Base-by-base conservation (phyloP, 2,888 invertebrate genomes). In the Hirtodrosophila confusa region DNA sequence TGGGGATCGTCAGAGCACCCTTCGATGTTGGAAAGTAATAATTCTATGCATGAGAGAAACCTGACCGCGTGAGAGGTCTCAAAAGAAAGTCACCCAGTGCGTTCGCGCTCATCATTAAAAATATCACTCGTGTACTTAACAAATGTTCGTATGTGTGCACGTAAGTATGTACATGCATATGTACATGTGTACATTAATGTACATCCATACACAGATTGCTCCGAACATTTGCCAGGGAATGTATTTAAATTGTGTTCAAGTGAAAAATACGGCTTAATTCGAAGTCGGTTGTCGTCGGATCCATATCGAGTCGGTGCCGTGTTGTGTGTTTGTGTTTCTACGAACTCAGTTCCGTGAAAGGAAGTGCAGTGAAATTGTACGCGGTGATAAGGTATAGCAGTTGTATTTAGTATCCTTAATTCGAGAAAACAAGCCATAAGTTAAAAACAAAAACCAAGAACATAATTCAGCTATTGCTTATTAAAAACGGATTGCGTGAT, bases 201-300 rank as follows among this genome's bases (percentile, higher is more conserved):
- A 36, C 36, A 23, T 37, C 53, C 41, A 12, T 36, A n/a, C 45
- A 51, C 37, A 41, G 7, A 41, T 35, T 53, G 44, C 33, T 57
- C 41, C 29, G 29, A 47, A 31, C 36, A 35, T 31, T 7, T 12
- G 27, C 36, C 29, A 44, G 29, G 24, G 47, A 64, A 69, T 45
- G 84, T 83, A 83, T 86, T 88, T 88, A 83, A 83, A 83, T 66
- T 86, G 63, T 70, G 76, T 65, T 80, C 76, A 65, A 60, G 61
- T 65, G 54, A 61, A 74, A 78, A 80, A 61, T 69, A 39, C 64
- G 78, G 76, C 80, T 89, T 86, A 89, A 84, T 88, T 88, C 65
- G 60, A 75, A 82, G 73, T 82, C 78, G 68, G 74, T 75, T 77
- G 77, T 86, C 79, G 83, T 75, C 78, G 82, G 80, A 78, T 86